Base-by-base conservation (phyloP, 2,113 vertebrate genomes). In the Melanocharis versteri region DNA sequence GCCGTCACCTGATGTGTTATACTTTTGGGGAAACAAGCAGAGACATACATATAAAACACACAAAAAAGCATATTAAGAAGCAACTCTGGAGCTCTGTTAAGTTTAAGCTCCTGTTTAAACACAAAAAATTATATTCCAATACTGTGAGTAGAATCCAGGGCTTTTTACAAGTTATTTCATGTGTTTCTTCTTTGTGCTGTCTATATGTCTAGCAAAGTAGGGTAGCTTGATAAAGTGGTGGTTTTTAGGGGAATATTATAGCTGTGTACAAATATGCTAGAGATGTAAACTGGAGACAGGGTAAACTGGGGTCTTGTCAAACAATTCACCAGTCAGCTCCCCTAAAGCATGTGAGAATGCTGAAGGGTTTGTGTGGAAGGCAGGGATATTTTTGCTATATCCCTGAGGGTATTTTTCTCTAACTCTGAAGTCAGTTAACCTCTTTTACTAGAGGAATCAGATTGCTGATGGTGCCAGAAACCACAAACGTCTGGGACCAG, bases 401-500 rank as follows among this genome's bases (percentile, higher is more conserved):
- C 35, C 60, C 51, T 48, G 51, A 12, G 50, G 71, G 27, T 54
- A 58, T 66, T 88, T 78, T 93, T 61, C 26, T 28, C 58, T 35
- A 65, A n/a, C 35, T 83, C 66, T 70, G 39, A 73, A 95, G 50
- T 90, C 56, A 58, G 56, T 87, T 94, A 83, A 73, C 82, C 60
- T 92, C 56, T 60, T 92, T 89, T 81, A 81, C 54, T 58, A 13
- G n/a, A 37, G 78, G 42, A 60, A 91, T 88, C 90, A 88, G 80
- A 48, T 79, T 88, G 65, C 40, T 9, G 6, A 13, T 88, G 35
- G 47, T 95, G 90, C 79, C 92, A 95, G 93, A 97, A 96, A 88
- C 90, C 82, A 75, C 90, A 96, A 77, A 83, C 0, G 56, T 93
- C 85, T 95, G 85, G 71, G 76, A 83, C 64, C 51, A 70, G 54